A percentile compares a stretch with the other conserved stretches of the same genome.
These are phyloP conservation scores for Heliornis fulica DNA, from an alignment of 2,113 vertebrate species.

Conservation along the genomic window DNA sequence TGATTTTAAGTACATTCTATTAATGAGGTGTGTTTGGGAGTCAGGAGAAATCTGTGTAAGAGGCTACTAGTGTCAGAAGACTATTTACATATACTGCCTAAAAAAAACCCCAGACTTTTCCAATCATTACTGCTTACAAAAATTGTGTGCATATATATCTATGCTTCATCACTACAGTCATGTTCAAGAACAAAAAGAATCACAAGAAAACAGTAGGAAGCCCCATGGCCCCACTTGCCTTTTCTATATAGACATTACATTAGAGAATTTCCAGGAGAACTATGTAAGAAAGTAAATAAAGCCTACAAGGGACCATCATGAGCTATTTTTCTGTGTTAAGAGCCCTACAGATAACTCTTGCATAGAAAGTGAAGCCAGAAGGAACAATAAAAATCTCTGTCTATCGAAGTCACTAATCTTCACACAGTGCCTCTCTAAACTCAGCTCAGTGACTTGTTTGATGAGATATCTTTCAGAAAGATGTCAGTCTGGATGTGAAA, in stretches of 20 bases:
- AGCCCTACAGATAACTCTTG: conserved; percentile 23
- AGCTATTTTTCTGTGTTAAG: conserved; percentile 6
- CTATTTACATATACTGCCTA: not conserved
- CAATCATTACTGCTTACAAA: not conserved
- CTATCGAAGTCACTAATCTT: conserved; percentile 18
- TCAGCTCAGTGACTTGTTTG: not conserved
- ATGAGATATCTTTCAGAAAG: not conserved
- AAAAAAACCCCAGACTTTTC: not conserved
- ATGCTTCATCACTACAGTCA: not conserved
- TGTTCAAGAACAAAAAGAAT: not conserved
- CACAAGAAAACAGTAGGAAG: not conserved
- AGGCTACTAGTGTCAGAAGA: not conserved
- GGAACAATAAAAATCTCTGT: conserved; percentile 40
- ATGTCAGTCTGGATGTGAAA: not conserved
- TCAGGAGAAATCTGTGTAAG: not conserved
- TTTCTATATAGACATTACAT: not conserved
- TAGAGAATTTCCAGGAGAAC: not conserved
- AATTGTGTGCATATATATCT: not conserved
- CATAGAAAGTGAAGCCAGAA: conserved; percentile 37
- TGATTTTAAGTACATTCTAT: not conserved
- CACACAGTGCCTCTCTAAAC: not conserved
- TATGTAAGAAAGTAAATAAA: conserved; percentile 15
- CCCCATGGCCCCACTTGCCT: not conserved
- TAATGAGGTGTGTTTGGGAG: not conserved
- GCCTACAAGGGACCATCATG: not conserved